Evolutionary conservation across 2,113 vertebrate species (phyloP).

Genomic region (Podilymbus podiceps): DNA sequence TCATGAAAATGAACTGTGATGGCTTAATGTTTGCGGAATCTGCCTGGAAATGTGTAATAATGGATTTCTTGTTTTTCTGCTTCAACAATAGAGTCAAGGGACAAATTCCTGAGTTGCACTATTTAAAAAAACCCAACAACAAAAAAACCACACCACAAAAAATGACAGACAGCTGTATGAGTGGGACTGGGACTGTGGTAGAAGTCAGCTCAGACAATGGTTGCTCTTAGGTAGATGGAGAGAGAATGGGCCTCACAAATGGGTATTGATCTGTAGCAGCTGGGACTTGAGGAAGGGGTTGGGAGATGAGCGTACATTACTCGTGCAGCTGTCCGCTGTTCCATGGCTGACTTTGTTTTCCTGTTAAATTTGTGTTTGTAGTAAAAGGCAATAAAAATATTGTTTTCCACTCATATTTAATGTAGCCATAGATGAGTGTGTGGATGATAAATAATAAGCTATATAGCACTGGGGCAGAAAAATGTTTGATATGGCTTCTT

Average conservation of each 20-base stretch:
- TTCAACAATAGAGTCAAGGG: constrained; percentile 5
- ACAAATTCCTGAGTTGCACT: not conserved
- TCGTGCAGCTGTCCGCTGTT: not conserved
- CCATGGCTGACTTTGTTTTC: not conserved
- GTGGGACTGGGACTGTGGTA: not conserved
- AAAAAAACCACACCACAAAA: not conserved
- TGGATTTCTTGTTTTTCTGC: constrained; percentile 24
- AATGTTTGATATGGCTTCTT: not conserved
- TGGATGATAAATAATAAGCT: not conserved
- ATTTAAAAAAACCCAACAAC: not conserved
- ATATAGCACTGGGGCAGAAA: not conserved
- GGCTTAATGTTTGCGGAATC: not conserved
- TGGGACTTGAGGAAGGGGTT: not conserved
- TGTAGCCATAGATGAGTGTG: not conserved
- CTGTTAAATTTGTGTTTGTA: not conserved
- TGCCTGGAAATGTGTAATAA: constrained; percentile 13
- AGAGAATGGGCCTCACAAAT: not conserved
- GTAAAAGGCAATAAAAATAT: not conserved
- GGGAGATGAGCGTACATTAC: not conserved
- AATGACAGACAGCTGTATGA: not conserved
- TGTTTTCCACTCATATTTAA: not conserved
- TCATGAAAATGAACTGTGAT: not conserved
- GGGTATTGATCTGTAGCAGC: constrained; percentile 57
- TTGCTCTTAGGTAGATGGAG: constrained; percentile 20
- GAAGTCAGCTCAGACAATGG: constrained; percentile 7